Percentiles rank a stretch among this genome's conserved stretches.
These are phyloP conservation scores for Diarsia brunnea DNA, from an alignment of 2,888 invertebrate genomes.

Conservation along the genomic window DNA sequence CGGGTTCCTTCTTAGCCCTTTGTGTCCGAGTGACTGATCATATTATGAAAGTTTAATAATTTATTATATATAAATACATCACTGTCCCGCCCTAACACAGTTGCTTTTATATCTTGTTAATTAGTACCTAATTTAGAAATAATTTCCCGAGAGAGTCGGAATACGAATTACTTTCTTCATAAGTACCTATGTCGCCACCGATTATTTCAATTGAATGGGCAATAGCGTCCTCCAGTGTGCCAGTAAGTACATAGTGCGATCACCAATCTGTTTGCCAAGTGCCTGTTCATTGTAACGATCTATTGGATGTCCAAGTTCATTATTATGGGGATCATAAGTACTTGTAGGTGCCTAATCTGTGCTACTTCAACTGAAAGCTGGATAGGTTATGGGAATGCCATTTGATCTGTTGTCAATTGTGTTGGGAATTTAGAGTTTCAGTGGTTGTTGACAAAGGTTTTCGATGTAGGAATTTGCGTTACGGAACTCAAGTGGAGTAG, in stretches of 20 bases:
- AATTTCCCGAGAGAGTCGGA: constrained; percentile 37
- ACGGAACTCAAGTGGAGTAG: too few species aligned
- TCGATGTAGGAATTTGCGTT: too few species aligned
- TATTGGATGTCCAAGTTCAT: constrained; percentile 15
- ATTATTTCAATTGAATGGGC: constrained; percentile 39
- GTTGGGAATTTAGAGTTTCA: background rate
- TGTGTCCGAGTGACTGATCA: too few species aligned
- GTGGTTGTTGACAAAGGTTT: background rate
- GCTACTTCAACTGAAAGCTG: background rate
- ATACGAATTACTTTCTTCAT: constrained; percentile 24
- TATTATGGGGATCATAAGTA: constrained; percentile 13
- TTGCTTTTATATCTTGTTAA: constrained; percentile 2
- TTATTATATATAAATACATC: too few species aligned
- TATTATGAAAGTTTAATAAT: too few species aligned
- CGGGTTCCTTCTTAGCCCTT: too few species aligned
- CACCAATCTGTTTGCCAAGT: constrained; percentile 49
- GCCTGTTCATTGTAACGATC: constrained; percentile 32
- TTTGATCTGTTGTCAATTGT: background rate
- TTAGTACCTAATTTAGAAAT: constrained; percentile 14
- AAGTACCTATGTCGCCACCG: constrained; percentile 18
- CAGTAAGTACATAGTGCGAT: constrained; percentile 25
- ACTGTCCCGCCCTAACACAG: background rate
- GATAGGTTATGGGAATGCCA: background rate
- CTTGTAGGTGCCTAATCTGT: background rate
- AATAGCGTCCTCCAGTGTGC: constrained; percentile 28